phyloP scores from a whole-genome alignment of 2,888 invertebrate genomes.

The Gymnocheta viridis region DNA sequence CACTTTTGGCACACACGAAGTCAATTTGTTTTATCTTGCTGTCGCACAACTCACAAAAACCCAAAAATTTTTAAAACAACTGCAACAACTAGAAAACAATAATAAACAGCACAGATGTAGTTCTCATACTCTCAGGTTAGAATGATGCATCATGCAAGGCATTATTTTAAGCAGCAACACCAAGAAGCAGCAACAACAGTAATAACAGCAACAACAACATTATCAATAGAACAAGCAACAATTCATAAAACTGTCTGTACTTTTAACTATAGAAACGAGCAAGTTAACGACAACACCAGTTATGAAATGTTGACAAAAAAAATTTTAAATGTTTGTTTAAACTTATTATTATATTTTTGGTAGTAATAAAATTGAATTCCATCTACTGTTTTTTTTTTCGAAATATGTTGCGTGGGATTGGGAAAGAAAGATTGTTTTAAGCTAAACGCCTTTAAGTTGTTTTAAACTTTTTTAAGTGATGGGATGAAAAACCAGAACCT shows the following conservation, averaged over 20 bases:
- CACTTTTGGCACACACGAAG: slow-evolving; percentile 80
- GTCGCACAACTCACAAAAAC: slow-evolving; percentile 73
- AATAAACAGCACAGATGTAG: slow-evolving; percentile 42
- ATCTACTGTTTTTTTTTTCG: no score
- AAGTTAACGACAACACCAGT: slow-evolving; percentile 18
- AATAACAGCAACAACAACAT: slow-evolving; percentile 2
- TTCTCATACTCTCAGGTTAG: slow-evolving; percentile 19
- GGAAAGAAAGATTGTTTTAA: no score
- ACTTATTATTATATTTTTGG: background rate
- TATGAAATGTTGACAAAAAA: slow-evolving; percentile 44
- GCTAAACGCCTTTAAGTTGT: no score
- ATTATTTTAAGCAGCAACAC: slow-evolving; percentile 50
- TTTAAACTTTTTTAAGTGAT: no score
- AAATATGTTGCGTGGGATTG: no score
- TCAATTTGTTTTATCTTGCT: slow-evolving; percentile 80
- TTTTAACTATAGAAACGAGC: background rate
- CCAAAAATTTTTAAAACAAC: background rate
- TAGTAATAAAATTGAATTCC: no score
- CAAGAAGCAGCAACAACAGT: slow-evolving; percentile 2
- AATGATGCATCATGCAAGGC: slow-evolving; percentile 37
- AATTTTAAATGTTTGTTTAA: slow-evolving; percentile 9
- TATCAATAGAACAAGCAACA: background rate
- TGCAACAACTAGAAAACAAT: slow-evolving; percentile 4
- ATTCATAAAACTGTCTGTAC: slow-evolving; percentile 8
- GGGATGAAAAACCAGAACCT: no score